A percentile compares a stretch with the other conserved stretches of the same genome.
phyloP scores from a whole-genome alignment of 2,113 vertebrate genomes.

The Oreochromis spilurus region DNA sequence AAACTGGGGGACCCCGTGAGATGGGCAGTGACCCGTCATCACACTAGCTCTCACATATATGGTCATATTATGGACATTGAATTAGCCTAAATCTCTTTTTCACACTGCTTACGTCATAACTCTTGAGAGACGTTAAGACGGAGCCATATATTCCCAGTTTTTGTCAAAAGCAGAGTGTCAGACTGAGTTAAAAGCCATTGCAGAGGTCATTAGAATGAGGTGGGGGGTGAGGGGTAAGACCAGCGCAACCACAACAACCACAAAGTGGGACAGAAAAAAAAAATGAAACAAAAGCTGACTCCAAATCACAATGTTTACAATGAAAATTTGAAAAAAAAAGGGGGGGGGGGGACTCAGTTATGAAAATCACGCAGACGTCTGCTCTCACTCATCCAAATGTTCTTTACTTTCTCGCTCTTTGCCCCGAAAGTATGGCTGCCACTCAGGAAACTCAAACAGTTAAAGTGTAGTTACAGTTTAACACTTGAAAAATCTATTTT shows the following conservation, averaged over 20 bases:
- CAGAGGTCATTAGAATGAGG: constrained; percentile 74
- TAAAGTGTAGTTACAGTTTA: constrained; percentile 1
- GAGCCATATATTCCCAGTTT: constrained; percentile 52
- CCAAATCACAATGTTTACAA: constrained; percentile 86
- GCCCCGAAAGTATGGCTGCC: constrained; percentile 39
- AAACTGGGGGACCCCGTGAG: constrained; percentile 86
- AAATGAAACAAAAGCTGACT: constrained; percentile 76
- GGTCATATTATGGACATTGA: constrained; percentile 47
- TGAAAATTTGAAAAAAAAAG: constrained; percentile 84
- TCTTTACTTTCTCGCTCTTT: constrained; percentile 44
- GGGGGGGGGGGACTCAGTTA: constrained; percentile 75
- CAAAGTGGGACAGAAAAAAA: constrained; percentile 66
- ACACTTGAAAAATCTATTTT: neutral
- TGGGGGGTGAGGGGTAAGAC: constrained; percentile 75
- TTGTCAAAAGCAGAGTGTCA: constrained; percentile 44
- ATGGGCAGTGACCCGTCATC: constrained; percentile 98
- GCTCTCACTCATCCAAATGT: constrained; percentile 64
- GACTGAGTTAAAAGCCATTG: constrained; percentile 83
- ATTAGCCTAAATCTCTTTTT: constrained; percentile 69
- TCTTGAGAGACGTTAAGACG: constrained; percentile 44
- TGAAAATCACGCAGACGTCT: constrained; percentile 78
- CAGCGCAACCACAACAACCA: constrained; percentile 70
- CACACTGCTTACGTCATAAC: constrained; percentile 59
- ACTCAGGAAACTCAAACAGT: constrained; percentile 15
- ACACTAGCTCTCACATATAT: constrained; percentile 62